These are phyloP conservation scores for Trinorchestia longiramus DNA, from an alignment of 1,140 invertebrate species.

Conservation along the genomic window DNA sequence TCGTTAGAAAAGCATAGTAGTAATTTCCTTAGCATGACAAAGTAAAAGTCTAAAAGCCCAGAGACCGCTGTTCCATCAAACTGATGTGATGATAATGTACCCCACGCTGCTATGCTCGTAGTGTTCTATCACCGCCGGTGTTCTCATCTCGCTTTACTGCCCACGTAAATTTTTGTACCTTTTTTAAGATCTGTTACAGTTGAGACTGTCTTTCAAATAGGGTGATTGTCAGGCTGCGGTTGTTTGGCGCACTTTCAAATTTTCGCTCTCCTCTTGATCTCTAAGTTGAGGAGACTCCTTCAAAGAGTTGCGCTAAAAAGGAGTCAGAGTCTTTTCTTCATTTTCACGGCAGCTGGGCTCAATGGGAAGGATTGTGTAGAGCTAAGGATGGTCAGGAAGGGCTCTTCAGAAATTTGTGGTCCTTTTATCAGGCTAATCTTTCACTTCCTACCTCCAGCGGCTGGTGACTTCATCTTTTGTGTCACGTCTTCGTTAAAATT, in stretches of 20 bases:
- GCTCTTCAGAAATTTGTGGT: not conserved
- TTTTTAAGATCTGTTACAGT: not conserved
- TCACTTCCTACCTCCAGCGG: not conserved
- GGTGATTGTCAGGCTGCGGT: not conserved
- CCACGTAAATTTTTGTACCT: not conserved
- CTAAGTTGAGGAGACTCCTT: not conserved
- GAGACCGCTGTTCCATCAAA: not conserved
- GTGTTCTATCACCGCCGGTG: not conserved
- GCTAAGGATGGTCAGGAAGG: not conserved
- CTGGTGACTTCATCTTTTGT: not conserved
- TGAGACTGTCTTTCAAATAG: not conserved
- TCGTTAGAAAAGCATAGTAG: too few relatives aligned
- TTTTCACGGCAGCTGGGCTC: not conserved
- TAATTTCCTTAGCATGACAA: not conserved
- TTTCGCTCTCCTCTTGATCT: not conserved
- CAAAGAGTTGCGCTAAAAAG: not conserved
- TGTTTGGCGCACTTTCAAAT: not conserved
- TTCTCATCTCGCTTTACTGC: not conserved
- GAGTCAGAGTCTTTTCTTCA: not conserved
- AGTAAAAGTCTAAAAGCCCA: not conserved
- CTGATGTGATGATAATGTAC: not conserved
- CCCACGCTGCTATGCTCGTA: not conserved
- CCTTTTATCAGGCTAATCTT: not conserved
- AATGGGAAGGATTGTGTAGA: not conserved
- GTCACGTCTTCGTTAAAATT: not conserved